Conservation (phyloP, 2,113 vertebrate species). For the Sorex araneus region DNA sequence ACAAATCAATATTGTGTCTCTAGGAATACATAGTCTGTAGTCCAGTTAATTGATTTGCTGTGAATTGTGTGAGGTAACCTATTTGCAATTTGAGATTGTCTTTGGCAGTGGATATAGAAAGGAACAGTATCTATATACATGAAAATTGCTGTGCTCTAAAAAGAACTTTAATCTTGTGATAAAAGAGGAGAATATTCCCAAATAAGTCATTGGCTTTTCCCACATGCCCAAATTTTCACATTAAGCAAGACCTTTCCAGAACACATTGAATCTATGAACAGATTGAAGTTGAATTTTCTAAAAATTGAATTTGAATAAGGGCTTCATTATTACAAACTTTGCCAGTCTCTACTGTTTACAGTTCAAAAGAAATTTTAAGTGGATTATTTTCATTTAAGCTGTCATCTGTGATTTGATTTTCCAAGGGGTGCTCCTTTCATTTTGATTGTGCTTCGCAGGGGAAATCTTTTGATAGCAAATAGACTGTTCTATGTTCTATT, state of each 20-base stretch:
- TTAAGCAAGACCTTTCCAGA: slow-evolving; percentile 65
- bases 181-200: neutral
- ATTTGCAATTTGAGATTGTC: slow-evolving; percentile 13
- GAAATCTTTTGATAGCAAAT: slow-evolving; percentile 53
- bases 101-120: neutral
- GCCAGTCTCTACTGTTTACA: slow-evolving; percentile 55
- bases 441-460: slow-evolving; percentile 48
- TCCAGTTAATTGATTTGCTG: neutral
- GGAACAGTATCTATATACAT: no score
- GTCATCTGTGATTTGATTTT: slow-evolving; percentile 73
- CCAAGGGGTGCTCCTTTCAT: slow-evolving; percentile 51
- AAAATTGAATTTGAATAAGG: slow-evolving; percentile 66
- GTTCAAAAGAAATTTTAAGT: slow-evolving; percentile 69
- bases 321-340: slow-evolving; percentile 67
- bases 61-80: neutral
- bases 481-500: neutral
- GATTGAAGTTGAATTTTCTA: slow-evolving; percentile 58
- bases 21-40: slow-evolving; percentile 35
- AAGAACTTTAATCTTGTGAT: neutral
- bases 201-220: slow-evolving; percentile 42
- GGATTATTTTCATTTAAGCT: slow-evolving; percentile 72
- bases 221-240: neutral
- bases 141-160: neutral
- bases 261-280: neutral
- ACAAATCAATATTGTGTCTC: neutral